phyloP scores from a whole-genome alignment of 2,797 vertebrate genomes.

The Macroramphosus scolopax region DNA sequence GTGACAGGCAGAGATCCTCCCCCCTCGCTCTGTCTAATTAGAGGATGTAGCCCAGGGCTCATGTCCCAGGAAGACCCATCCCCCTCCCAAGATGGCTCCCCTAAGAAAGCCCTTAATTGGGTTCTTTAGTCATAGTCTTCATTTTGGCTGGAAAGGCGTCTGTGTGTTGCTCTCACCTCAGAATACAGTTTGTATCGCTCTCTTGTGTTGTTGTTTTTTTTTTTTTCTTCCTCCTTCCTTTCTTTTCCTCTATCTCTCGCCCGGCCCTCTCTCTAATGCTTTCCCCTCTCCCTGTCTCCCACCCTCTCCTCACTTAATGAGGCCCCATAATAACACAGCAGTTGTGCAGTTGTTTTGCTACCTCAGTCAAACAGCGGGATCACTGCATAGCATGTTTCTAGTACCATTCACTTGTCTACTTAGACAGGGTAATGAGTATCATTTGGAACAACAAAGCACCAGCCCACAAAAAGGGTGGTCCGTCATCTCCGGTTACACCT shows the following conservation, averaged over 20 bases:
- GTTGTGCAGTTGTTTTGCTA: slow-evolving; percentile 85
- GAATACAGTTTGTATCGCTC: slow-evolving; percentile 72
- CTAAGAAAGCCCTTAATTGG: slow-evolving; percentile 84
- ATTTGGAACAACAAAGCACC: slow-evolving; percentile 78
- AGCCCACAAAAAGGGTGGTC: slow-evolving; percentile 73
- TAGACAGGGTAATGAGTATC: slow-evolving; percentile 84
- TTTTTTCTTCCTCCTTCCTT: slow-evolving; percentile 21
- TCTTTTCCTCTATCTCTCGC: slow-evolving; percentile 52
- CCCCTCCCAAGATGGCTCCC: slow-evolving; percentile 81
- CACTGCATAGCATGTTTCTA: slow-evolving; percentile 77
- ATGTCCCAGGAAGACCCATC: slow-evolving; percentile 80
- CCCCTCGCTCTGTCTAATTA: slow-evolving; percentile 82
- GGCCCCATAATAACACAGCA: slow-evolving; percentile 84
- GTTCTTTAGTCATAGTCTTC: slow-evolving; percentile 84
- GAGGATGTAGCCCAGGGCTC: slow-evolving; percentile 84
- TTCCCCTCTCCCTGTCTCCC: slow-evolving; percentile 60
- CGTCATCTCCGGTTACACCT: slow-evolving; percentile 75
- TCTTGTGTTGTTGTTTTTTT: slow-evolving; percentile 55
- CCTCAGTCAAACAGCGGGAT: slow-evolving; percentile 83
- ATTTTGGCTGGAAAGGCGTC: slow-evolving; percentile 78
- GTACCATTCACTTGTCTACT: slow-evolving; percentile 81
- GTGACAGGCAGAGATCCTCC: slow-evolving; percentile 82
- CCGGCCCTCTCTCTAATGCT: slow-evolving; percentile 71
- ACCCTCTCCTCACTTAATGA: slow-evolving; percentile 83
- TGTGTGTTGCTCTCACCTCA: slow-evolving; percentile 77